Conservation (phyloP, 2,797 vertebrate species). For the Arctocebus calabarensis region DNA sequence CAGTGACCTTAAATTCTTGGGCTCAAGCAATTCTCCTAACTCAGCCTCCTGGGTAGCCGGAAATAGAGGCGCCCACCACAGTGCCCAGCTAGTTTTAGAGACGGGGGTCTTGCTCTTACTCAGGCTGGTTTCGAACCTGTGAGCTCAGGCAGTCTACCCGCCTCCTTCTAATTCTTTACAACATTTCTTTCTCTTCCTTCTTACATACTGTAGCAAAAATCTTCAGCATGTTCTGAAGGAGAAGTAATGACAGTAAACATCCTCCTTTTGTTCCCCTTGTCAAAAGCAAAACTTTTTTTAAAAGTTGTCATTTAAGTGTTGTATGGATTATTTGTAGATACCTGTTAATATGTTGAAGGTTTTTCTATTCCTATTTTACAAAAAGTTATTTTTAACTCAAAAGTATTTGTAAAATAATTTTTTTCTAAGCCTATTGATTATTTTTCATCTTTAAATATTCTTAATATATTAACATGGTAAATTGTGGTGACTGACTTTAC, state of each 20-base stretch:
- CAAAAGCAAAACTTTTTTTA: neutral
- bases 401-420: neutral
- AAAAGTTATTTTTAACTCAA: constrained; percentile 9
- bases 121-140: no score
- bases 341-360: neutral
- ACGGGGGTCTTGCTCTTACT: no score
- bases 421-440: neutral
- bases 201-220: neutral
- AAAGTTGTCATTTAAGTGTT: neutral
- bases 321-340: neutral
- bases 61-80: no score
- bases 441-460: neutral
- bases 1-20: no score
- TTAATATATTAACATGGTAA: neutral
- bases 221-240: neutral
- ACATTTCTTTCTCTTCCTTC: neutral
- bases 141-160: no score
- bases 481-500: neutral
- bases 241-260: neutral
- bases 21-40: no score
- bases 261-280: neutral
- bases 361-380: neutral
- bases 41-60: no score
- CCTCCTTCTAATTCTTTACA: neutral
- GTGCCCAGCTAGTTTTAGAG: no score